phyloP scores from a whole-genome alignment of 2,113 vertebrate genomes.

The Dunckerocampus dactyliophorus region DNA sequence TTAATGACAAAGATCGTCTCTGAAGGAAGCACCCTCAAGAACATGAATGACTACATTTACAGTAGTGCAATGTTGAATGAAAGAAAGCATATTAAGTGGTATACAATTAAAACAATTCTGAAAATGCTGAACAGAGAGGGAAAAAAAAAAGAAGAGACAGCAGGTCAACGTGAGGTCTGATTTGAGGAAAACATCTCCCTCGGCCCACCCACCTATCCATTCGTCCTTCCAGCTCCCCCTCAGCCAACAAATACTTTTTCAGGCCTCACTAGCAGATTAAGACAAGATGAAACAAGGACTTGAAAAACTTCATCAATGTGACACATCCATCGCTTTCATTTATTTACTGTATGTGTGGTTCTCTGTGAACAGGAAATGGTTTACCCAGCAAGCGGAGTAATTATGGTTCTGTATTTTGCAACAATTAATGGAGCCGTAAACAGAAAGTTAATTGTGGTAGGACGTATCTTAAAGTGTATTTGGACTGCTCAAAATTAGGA shows the following conservation, averaged over 20 bases:
- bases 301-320: constrained; percentile 14
- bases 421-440: too few species aligned
- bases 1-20: not conserved
- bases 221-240: not conserved
- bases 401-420: too few species aligned
- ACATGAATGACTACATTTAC: not conserved
- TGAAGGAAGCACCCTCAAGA: not conserved
- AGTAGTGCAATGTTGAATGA: not conserved
- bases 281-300: constrained; percentile 11
- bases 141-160: not conserved
- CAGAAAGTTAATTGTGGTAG: too few species aligned
- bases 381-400: not conserved
- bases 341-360: constrained; percentile 1
- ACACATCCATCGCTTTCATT: not conserved
- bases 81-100: not conserved
- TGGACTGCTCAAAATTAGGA: not conserved
- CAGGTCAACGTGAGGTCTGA: constrained; percentile 10
- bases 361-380: not conserved
- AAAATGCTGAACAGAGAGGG: constrained; percentile 1
- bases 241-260: constrained; percentile 13
- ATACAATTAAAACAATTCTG: not conserved
- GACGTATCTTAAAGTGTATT: not conserved
- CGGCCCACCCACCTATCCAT: not conserved
- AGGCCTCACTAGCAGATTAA: constrained; percentile 4
- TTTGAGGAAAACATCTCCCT: constrained; percentile 8